Percentiles rank a stretch among this genome's conserved stretches.
These are phyloP conservation scores for Xiphophorus birchmanni DNA, from an alignment of 2,797 vertebrate genomes.

Conservation along the genomic window DNA sequence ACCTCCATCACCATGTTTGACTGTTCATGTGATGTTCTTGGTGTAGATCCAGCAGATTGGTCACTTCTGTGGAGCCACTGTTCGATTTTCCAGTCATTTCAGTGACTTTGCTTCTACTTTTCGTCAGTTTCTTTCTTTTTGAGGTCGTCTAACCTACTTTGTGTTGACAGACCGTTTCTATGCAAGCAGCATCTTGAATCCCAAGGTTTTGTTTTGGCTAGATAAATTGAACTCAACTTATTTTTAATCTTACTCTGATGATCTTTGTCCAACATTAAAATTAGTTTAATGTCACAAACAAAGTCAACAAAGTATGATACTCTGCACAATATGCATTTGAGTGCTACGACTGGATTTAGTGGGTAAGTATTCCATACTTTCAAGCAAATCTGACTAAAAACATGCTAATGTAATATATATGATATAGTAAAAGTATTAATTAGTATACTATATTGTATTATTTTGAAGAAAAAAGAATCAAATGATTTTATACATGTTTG, in stretches of 20 bases:
- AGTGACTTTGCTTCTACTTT: not conserved
- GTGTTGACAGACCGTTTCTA: not conserved
- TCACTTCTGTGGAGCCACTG: not conserved
- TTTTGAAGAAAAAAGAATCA: not conserved
- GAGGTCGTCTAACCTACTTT: not conserved
- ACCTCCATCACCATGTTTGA: not conserved
- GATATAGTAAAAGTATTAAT: not conserved
- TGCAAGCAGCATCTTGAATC: not conserved
- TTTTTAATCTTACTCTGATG: not conserved
- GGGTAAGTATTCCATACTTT: not conserved
- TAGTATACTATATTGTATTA: not conserved
- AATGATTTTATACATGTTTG: not conserved
- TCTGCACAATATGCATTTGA: not conserved
- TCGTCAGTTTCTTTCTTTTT: not conserved
- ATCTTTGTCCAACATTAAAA: not conserved
- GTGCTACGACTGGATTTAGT: not conserved
- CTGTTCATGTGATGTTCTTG: not conserved
- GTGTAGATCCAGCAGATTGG: not conserved
- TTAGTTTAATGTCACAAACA: not conserved
- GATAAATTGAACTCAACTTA: not conserved
- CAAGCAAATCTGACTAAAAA: not conserved
- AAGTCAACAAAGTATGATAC: not conserved
- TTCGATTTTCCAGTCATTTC: not conserved
- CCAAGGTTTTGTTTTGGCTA: not conserved
- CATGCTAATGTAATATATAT: not conserved